A percentile compares a stretch with the other conserved stretches of the same genome.
These are phyloP conservation scores for Pelodiscus sinensis DNA, from an alignment of 2,113 vertebrate species.

Conservation along the genomic window DNA sequence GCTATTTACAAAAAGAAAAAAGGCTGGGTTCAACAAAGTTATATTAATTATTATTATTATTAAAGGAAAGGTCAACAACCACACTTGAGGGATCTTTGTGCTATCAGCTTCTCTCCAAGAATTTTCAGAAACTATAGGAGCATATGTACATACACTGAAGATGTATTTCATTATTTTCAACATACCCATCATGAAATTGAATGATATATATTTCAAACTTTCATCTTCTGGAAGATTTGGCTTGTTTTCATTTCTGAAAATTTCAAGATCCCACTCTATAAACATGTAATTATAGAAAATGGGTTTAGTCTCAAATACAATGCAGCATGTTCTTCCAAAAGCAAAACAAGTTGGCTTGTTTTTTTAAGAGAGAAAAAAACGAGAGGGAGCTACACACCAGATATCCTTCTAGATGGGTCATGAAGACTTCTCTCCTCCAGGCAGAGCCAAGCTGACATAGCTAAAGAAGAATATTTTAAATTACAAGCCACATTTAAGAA, in stretches of 20 bases:
- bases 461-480: not conserved
- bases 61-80: not conserved
- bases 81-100: not conserved
- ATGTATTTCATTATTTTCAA: not conserved
- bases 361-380: not conserved
- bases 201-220: not conserved
- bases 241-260: not conserved
- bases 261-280: not conserved
- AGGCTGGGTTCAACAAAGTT: not conserved
- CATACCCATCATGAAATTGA: not conserved
- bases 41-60: too few species aligned
- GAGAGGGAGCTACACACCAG: not conserved
- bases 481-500: not conserved
- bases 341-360: not conserved
- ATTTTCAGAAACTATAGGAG: not conserved
- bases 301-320: not conserved
- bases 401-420: not conserved
- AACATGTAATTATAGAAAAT: not conserved
- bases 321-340: not conserved
- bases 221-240: not conserved
- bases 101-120: not conserved
- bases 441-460: not conserved
- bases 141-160: not conserved
- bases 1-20: not conserved
- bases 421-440: not conserved